Evolutionary conservation across 2,888 invertebrate genomes (phyloP).

Genomic region (Myopa testacea): DNA sequence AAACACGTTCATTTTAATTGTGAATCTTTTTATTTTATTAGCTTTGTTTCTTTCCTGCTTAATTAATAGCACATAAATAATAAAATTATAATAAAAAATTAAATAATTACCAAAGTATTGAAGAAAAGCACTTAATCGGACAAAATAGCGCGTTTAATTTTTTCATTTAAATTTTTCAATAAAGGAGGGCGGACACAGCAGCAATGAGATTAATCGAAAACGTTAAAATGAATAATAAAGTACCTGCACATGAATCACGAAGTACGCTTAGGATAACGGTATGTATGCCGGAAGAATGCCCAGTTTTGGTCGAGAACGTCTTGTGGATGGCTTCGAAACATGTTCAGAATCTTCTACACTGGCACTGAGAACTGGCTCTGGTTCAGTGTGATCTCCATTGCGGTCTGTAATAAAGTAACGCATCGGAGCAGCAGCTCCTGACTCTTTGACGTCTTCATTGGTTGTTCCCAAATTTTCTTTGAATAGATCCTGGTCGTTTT

Average conservation of each 20-base stretch:
- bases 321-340: conserved; percentile 14
- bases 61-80: neutral
- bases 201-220: conserved; percentile 36
- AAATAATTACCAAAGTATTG: conserved; percentile 7
- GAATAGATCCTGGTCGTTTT: neutral
- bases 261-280: conserved; percentile 56
- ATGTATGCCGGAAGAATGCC: conserved; percentile 66
- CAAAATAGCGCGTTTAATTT: conserved; percentile 34
- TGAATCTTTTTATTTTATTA: no score
- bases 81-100: conserved; percentile 7
- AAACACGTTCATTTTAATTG: no score
- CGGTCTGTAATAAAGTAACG: conserved; percentile 43
- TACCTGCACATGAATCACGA: conserved; percentile 34
- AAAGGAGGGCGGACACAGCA: neutral
- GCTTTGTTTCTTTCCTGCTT: no score
- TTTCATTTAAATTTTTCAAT: conserved; percentile 2
- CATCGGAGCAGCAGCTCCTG: conserved; percentile 22
- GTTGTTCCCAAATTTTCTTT: conserved; percentile 8
- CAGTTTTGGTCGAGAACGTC: conserved; percentile 57
- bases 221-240: conserved; percentile 34
- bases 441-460: conserved; percentile 27
- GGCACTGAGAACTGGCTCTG: conserved; percentile 24
- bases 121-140: conserved; percentile 2
- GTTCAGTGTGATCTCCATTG: neutral
- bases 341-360: conserved; percentile 39